A percentile compares a stretch with the other conserved stretches of the same genome.
phyloP scores from a whole-genome alignment of 1,140 invertebrate genomes.

The Drosophila tropicalis region DNA sequence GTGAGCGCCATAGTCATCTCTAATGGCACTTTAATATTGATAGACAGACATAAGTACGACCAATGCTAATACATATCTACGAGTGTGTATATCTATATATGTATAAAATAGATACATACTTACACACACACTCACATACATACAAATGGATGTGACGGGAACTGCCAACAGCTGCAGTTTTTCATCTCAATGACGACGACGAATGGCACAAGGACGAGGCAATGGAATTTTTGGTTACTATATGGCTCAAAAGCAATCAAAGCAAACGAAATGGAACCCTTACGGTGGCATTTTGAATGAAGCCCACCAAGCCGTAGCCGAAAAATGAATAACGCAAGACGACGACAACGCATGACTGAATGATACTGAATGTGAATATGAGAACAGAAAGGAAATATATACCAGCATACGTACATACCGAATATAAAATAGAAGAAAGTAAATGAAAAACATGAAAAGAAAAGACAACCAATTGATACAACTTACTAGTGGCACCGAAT shows the following conservation, averaged over 20 bases:
- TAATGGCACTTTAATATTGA: conserved; percentile 69
- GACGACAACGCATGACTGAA: conserved; percentile 67
- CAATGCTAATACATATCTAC: conserved; percentile 9
- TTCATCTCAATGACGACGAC: conserved; percentile 27
- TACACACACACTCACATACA: conserved; percentile 8
- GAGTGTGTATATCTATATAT: conserved; percentile 14
- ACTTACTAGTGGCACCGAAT: background rate
- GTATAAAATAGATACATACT: background rate
- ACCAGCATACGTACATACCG: background rate
- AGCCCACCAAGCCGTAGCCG: conserved; percentile 40
- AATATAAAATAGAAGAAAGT: background rate
- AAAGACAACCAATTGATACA: background rate
- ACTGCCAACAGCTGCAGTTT: conserved; percentile 67
- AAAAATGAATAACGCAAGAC: conserved; percentile 74
- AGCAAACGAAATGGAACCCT: conserved; percentile 71
- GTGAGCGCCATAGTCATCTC: conserved; percentile 6
- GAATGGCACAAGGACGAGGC: conserved; percentile 23
- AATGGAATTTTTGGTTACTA: conserved; percentile 59
- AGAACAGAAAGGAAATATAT: conserved; percentile 31
- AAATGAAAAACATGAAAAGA: background rate
- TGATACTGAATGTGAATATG: conserved; percentile 61
- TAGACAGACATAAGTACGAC: conserved; percentile 30
- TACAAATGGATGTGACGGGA: conserved; percentile 36
- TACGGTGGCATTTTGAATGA: conserved; percentile 58
- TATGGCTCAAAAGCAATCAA: conserved; percentile 64